phyloP scores from a whole-genome alignment of 2,113 vertebrate species.

The Cottus gobio region DNA sequence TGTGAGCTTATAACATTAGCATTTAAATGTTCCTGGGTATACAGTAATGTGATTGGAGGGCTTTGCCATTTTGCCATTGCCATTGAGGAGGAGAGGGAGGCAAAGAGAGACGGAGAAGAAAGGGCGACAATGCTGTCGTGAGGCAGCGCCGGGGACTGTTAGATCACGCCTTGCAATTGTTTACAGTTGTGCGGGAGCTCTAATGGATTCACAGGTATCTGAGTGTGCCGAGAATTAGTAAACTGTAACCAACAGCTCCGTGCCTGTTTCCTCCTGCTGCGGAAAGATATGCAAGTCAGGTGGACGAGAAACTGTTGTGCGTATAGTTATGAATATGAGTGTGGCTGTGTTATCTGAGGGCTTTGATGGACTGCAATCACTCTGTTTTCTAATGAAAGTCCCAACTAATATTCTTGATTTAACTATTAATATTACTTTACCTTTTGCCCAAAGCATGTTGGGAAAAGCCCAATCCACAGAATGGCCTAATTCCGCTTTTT shows the following conservation, averaged over 20 bases:
- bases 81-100: constrained; percentile 62
- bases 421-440: constrained; percentile 18
- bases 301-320: not conserved
- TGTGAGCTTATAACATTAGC: constrained; percentile 89
- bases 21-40: constrained; percentile 85
- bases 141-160: constrained; percentile 17
- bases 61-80: constrained; percentile 80
- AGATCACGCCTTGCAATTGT: constrained; percentile 33
- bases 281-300: not conserved
- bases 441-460: constrained; percentile 1
- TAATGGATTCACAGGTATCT: constrained; percentile 14
- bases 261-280: not conserved
- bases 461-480: not conserved
- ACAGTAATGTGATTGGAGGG: constrained; percentile 84
- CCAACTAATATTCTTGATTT: not conserved
- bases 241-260: not conserved
- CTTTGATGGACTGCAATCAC: not conserved
- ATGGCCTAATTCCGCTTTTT: constrained; percentile 19
- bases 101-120: constrained; percentile 19
- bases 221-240: not conserved
- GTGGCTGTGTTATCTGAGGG: not conserved
- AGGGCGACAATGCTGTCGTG: constrained; percentile 16
- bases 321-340: constrained; percentile 3
- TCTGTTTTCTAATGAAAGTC: not conserved
- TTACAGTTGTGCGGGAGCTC: constrained; percentile 1